A percentile compares a stretch with the other conserved stretches of the same genome.
Conservation (phyloP, 2,113 vertebrate species). For the Megaceryle torquata region DNA sequence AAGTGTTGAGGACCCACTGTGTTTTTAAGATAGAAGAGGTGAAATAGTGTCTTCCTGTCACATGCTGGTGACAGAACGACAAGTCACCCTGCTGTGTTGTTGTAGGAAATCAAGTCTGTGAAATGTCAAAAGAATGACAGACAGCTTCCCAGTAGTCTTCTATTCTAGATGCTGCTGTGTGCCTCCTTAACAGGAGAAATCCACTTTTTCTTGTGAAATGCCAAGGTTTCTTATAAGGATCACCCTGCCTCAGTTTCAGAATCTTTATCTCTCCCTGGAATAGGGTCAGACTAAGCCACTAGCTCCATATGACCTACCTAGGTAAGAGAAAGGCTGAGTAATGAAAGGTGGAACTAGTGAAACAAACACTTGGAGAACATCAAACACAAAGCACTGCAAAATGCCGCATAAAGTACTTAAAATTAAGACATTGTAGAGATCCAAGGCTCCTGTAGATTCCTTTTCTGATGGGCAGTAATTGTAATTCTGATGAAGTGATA, state of each 20-base stretch:
- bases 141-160: not conserved
- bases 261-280: not conserved
- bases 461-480: not conserved
- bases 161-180: not conserved
- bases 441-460: not conserved
- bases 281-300: not conserved
- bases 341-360: too few species aligned
- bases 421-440: not conserved
- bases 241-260: not conserved
- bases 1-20: fast-evolving
- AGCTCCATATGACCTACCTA: not conserved
- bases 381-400: not conserved
- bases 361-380: not conserved
- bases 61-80: not conserved
- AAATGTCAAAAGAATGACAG: not conserved
- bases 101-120: not conserved
- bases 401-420: not conserved
- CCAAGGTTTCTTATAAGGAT: not conserved
- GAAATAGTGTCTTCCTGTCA: not conserved
- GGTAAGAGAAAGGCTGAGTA: too few species aligned
- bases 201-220: not conserved
- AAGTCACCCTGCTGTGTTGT: not conserved
- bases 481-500: not conserved
- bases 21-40: not conserved
- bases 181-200: not conserved